Percentiles rank a stretch among this genome's conserved stretches.
Conservation (phyloP, 1,140 invertebrate species). For the Drosophila chauvacae region DNA sequence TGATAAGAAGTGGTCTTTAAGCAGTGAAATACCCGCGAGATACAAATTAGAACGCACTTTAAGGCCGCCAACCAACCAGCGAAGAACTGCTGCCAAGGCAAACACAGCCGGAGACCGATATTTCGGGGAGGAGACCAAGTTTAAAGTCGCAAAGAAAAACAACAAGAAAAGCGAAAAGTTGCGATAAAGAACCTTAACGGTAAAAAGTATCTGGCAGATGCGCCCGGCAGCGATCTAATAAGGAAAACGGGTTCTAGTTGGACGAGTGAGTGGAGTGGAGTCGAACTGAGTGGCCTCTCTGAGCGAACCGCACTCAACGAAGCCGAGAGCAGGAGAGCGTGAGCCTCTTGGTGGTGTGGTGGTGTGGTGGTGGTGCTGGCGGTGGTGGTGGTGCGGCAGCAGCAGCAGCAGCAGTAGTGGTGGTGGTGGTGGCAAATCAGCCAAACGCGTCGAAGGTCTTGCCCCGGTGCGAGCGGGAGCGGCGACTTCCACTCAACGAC, state of each 20-base stretch:
- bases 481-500: constrained; percentile 71
- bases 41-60: constrained; percentile 55
- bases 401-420: constrained; percentile 19
- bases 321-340: constrained; percentile 19
- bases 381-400: constrained; percentile 8
- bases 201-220: constrained; percentile 71
- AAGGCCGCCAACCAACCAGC: constrained; percentile 68
- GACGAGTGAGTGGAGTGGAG: constrained; percentile 37
- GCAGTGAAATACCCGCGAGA: constrained; percentile 27
- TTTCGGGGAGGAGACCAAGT: constrained; percentile 68
- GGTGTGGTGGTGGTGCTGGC: constrained; percentile 16
- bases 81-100: constrained; percentile 19
- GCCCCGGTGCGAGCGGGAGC: constrained; percentile 62
- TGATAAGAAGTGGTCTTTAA: constrained; percentile 40
- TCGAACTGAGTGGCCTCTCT: constrained; percentile 12
- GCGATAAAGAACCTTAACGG: constrained; percentile 69
- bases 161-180: constrained; percentile 23
- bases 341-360: constrained; percentile 9
- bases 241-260: constrained; percentile 70
- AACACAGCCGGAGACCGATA: constrained; percentile 8
- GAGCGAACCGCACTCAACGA: constrained; percentile 49
- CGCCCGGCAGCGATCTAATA: constrained; percentile 62
- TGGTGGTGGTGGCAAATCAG: constrained; percentile 70
- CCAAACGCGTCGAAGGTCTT: constrained; percentile 84
- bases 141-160: constrained; percentile 48